Base-by-base conservation (phyloP, 2,888 invertebrate species). In the Nebria salina region DNA sequence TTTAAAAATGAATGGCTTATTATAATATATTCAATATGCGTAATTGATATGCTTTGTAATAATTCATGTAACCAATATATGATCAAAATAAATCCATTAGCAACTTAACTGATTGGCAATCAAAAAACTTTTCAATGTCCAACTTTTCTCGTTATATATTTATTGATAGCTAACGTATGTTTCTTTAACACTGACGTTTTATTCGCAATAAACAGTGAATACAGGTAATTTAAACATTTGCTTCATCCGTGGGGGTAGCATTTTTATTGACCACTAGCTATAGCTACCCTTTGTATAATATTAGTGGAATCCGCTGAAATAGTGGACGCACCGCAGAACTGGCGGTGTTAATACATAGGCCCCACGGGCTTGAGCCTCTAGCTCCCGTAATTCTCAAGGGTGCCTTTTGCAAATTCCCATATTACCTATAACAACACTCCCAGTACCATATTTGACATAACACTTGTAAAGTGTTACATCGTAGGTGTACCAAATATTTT, bases 351-450 rank as follows among this genome's bases (percentile, higher is more conserved):
- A 54, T 54, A 54, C 54, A 54, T 54, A 13, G 54, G 54, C 54
- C 54, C 54, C 54, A 54, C 13, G 54, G 54, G 54, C 7, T 11
- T 54, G 6, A 54, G 54, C 54, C 54, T 54, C 54, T 7, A 54
- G 54, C 8, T 54, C 54, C 8, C 8, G 7, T 7, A 13, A 13
- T 13, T 54, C 54, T 54, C 54, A 54, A 54, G 13, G 4, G 54
- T 54, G 13, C 54, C 54, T 13, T 54, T 54, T 54, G 54, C 54
- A 54, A 54, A 54, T 54, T 54, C 54, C 54, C 54, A 54, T 54
- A 54, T 54, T 54, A 54, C 54, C 54, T 54, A 54, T 54, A 54
- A 54, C 54, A 54, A 54, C 54, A 54, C 54, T 54, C 54, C 54
- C 54, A 11, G 54, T 13, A 13, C 54, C 8, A 54, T 54, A 13